A percentile compares a stretch with the other conserved stretches of the same genome.
Evolutionary conservation across 1,140 invertebrate genomes (phyloP).

Genomic region (Nephila pilipes): DNA sequence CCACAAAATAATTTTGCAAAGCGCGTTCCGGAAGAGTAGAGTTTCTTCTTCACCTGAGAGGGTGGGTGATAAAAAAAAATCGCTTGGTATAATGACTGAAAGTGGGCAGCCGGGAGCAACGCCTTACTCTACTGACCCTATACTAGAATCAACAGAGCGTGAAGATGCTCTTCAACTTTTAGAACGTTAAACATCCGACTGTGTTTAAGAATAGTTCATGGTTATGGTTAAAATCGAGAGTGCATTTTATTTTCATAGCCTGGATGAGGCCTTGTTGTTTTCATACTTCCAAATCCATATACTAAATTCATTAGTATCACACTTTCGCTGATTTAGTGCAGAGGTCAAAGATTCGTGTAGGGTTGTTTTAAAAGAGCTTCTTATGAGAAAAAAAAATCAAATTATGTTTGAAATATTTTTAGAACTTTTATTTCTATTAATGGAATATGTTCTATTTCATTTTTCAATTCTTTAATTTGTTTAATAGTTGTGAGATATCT

Average conservation of each 20-base stretch:
- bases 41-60: not conserved
- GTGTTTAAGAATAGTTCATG: not conserved
- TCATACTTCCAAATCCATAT: too few species aligned
- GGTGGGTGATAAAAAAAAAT: not conserved
- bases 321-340: too few species aligned
- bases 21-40: not conserved
- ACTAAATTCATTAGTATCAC: too few species aligned
- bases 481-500: too few species aligned
- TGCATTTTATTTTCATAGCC: not conserved
- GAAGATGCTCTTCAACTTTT: not conserved
- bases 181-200: not conserved
- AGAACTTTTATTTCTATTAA: too few species aligned
- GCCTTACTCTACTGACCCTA: conserved; percentile 70
- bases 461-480: too few species aligned
- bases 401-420: too few species aligned
- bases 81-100: not conserved
- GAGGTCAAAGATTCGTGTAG: too few species aligned
- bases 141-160: conserved; percentile 1
- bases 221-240: conserved; percentile 14
- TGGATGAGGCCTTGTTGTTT: not conserved
- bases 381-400: too few species aligned
- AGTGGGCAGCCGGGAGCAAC: conserved; percentile 42
- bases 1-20: not conserved
- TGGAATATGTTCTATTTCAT: too few species aligned
- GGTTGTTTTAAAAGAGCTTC: too few species aligned